Percentiles rank a stretch among this genome's conserved stretches.
Evolutionary conservation across 2,888 invertebrate species (phyloP).

Genomic region (Leptura quadrifasciata): DNA sequence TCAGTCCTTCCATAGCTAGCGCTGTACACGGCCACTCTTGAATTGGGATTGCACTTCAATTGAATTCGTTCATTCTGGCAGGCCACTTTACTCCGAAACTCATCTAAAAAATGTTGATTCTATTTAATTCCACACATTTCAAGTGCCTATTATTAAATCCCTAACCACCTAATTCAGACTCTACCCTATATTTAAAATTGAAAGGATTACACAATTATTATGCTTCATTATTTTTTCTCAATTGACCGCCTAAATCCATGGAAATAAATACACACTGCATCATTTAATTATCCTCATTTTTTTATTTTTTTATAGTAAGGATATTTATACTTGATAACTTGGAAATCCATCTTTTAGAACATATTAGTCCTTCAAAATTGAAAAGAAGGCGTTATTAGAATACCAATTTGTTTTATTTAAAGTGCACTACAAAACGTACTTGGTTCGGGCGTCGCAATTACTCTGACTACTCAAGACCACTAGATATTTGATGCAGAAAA

Average conservation of each 20-base stretch:
- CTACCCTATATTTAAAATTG: not conserved
- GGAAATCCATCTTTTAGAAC: too few species aligned
- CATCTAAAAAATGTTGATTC: constrained; percentile 78
- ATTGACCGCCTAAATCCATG: not conserved
- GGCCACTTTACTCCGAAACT: constrained; percentile 94
- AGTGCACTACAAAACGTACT: constrained; percentile 18
- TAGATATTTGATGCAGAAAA: not conserved
- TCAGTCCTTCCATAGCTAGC: constrained; percentile 94
- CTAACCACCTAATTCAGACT: constrained; percentile 6
- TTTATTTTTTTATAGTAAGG: not conserved
- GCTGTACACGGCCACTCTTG: constrained; percentile 93
- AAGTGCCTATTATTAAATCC: constrained; percentile 40
- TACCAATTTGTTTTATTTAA: constrained; percentile 21
- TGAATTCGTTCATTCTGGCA: constrained; percentile 94
- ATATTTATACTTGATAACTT: too few species aligned
- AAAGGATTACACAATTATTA: not conserved
- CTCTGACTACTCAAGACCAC: constrained; percentile 3
- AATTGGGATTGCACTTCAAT: constrained; percentile 90
- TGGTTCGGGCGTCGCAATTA: constrained; percentile 2
- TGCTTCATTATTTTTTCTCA: not conserved
- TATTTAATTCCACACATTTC: constrained; percentile 48
- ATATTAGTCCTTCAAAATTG: constrained; percentile 15
- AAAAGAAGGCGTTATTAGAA: not conserved
- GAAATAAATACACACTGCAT: not conserved
- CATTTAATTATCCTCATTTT: not conserved